Evolutionary conservation across 2,797 vertebrate genomes (phyloP).

Genomic region (Liasis olivaceus): DNA sequence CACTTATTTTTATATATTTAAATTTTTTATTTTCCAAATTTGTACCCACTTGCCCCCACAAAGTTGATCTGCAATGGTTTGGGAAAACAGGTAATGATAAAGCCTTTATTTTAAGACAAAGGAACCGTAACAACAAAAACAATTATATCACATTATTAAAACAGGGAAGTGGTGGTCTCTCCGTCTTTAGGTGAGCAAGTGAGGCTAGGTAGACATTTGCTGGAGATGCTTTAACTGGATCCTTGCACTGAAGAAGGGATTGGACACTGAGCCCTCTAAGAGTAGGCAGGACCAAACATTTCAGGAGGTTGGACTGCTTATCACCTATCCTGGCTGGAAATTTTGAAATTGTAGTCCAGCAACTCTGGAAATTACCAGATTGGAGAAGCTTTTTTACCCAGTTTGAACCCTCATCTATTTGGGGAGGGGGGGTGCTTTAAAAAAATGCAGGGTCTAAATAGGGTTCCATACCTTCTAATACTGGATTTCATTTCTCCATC

Average conservation of each 20-base stretch:
- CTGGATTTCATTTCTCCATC: not conserved
- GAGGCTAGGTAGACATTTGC: not conserved
- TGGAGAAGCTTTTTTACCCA: not conserved
- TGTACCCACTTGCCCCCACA: not conserved
- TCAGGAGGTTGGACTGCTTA: not conserved
- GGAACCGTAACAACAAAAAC: not conserved
- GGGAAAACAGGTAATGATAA: not conserved
- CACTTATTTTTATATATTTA: not conserved
- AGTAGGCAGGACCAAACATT: not conserved
- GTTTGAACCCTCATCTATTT: not conserved
- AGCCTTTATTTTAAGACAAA: not conserved
- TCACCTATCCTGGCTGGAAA: not conserved
- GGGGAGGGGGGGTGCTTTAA: not conserved
- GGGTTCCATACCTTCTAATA: not conserved
- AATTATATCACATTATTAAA: not conserved
- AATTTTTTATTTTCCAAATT: not conserved
- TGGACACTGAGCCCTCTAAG: not conserved
- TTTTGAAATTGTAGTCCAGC: not conserved
- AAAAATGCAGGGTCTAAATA: not conserved
- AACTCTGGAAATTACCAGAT: not conserved
- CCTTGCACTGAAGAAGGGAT: not conserved
- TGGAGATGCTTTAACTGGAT: not conserved
- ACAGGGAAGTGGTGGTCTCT: not conserved
- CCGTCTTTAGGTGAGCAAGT: not conserved
- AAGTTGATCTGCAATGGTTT: not conserved